Conservation (phyloP, 2,888 invertebrate genomes). For the Chrysolina haemoptera region DNA sequence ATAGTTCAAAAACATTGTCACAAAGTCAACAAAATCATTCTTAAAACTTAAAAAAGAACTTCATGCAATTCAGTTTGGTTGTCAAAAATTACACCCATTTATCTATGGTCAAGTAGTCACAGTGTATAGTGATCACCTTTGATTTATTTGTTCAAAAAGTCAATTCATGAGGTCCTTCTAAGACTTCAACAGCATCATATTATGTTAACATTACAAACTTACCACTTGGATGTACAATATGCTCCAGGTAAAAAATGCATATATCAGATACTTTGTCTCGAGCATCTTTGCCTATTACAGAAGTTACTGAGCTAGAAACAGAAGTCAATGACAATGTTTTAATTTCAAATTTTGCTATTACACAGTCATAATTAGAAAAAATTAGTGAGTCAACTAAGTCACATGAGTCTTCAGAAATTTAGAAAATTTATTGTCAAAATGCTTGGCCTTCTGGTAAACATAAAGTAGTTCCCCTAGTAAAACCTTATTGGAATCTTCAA, state of each 20-base stretch:
- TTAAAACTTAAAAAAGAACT: not conserved
- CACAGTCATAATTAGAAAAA: no score
- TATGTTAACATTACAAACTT: not conserved
- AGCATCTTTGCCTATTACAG: not conserved
- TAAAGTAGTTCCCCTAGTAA: no score
- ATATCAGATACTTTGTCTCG: constrained; percentile 1
- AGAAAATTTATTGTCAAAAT: no score
- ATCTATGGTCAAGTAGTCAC: not conserved
- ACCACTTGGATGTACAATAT: not conserved
- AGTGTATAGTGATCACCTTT: not conserved
- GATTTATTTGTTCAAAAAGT: not conserved
- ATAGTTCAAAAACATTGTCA: not conserved
- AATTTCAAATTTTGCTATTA: no score
- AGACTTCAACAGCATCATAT: not conserved
- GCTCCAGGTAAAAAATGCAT: no score
- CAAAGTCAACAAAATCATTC: not conserved
- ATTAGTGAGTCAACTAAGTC: no score
- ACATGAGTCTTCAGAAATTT: no score
- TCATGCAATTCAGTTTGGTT: not conserved
- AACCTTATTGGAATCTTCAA: no score
- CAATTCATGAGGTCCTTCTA: not conserved
- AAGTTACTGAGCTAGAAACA: not conserved
- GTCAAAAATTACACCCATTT: not conserved
- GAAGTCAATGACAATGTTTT: no score
- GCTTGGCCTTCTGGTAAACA: no score